Conservation (phyloP, 2,888 invertebrate genomes). For the Oegoconia quadripuncta region DNA sequence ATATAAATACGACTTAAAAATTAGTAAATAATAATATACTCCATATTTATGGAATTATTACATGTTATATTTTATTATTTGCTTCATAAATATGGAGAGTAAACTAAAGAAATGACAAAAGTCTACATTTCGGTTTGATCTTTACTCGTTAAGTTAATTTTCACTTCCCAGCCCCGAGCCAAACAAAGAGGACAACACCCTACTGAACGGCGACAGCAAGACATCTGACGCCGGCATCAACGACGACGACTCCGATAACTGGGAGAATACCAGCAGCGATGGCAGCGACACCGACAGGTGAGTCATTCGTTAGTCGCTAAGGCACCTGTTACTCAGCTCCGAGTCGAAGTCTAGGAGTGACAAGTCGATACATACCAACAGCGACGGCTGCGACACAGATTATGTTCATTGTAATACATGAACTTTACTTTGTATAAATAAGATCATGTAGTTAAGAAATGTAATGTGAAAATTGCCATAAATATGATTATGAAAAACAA, state of each 20-base stretch:
- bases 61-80: too few relatives aligned
- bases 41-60: not conserved
- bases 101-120: not conserved
- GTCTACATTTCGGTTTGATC: slow-evolving; percentile 18
- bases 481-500: too few relatives aligned
- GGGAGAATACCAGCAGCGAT: slow-evolving; percentile 76
- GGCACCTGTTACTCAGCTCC: not conserved
- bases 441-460: too few relatives aligned
- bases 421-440: too few relatives aligned
- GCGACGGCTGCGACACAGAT: too few relatives aligned
- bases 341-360: not conserved
- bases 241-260: slow-evolving; percentile 71
- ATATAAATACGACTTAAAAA: too few relatives aligned
- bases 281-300: slow-evolving; percentile 75
- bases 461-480: too few relatives aligned
- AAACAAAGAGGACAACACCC: slow-evolving; percentile 49
- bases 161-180: slow-evolving; percentile 61
- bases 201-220: slow-evolving; percentile 65
- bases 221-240: slow-evolving; percentile 36
- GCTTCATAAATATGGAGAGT: too few relatives aligned
- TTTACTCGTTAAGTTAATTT: too few relatives aligned
- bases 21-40: too few relatives aligned
- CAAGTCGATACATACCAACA: too few relatives aligned
- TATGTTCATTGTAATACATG: too few relatives aligned
- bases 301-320: not conserved